Conservation (phyloP, 2,888 invertebrate species). For the Brachylomia viminalis region DNA sequence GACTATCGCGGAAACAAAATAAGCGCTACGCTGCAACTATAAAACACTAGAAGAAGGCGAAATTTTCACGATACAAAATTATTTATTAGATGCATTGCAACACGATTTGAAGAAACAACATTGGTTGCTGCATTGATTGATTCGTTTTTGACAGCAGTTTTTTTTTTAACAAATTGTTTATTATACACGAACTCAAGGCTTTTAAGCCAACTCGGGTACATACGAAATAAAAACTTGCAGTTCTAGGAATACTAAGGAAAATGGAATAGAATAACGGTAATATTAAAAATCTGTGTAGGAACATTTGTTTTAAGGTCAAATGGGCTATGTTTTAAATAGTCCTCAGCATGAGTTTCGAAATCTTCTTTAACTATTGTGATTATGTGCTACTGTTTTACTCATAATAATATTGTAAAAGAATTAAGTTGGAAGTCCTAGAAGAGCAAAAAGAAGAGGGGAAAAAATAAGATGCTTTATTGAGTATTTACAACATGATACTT, state of each 20-base stretch:
- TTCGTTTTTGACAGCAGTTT: conserved; percentile 26
- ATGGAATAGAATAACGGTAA: background rate
- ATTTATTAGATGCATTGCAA: conserved; percentile 12
- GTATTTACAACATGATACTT: background rate
- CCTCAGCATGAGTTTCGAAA: background rate
- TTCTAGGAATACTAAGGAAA: background rate
- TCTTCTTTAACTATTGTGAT: background rate
- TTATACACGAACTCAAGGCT: background rate
- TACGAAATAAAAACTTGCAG: background rate
- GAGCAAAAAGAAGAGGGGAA: background rate
- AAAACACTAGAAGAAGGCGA: background rate
- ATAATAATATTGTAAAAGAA: background rate
- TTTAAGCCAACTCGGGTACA: background rate
- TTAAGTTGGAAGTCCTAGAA: background rate
- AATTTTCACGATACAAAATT: conserved; percentile 1
- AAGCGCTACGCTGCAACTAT: conserved; percentile 3
- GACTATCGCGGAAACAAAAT: conserved; percentile 2
- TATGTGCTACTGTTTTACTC: background rate
- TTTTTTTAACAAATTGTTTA: background rate
- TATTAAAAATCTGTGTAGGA: background rate
- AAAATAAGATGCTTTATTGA: conserved; percentile 10
- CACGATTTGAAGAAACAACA: conserved; percentile 38
- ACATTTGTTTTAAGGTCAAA: background rate
- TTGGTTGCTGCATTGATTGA: conserved; percentile 29
- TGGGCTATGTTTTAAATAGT: background rate